Conservation (phyloP, 2,113 vertebrate species). For the Tragelaphus strepsiceros region DNA sequence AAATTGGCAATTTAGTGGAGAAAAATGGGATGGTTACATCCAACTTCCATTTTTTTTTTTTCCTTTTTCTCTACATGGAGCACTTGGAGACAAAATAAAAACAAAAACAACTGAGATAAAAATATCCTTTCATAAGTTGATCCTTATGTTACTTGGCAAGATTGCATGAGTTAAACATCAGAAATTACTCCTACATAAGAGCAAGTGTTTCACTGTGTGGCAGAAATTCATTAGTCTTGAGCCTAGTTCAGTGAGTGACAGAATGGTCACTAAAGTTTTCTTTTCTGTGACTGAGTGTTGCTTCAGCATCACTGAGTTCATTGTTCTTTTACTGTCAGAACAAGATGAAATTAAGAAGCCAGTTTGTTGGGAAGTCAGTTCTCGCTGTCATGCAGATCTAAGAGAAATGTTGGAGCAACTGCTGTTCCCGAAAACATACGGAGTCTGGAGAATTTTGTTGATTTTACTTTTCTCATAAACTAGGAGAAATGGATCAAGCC, state of each 20-base stretch:
- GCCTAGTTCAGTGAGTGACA: constrained; percentile 11
- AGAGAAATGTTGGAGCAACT: background rate
- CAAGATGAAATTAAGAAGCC: constrained; percentile 27
- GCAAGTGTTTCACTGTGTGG: constrained; percentile 31
- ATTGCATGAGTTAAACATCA: constrained; percentile 44
- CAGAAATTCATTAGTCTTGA: constrained; percentile 66
- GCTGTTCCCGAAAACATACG: background rate
- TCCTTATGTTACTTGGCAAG: constrained; percentile 14
- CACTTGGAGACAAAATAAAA: background rate
- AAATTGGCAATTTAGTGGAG: background rate
- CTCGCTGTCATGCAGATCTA: background rate
- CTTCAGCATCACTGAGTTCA: constrained; percentile 41
- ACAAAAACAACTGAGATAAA: background rate
- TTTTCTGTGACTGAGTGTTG: constrained; percentile 30
- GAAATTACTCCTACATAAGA: constrained; percentile 36
- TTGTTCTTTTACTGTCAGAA: constrained; percentile 68
- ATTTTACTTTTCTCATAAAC: constrained; percentile 1
- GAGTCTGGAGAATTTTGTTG: background rate
- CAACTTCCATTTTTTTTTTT: background rate
- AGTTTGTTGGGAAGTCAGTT: background rate
- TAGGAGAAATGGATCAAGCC: background rate
- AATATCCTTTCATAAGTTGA: background rate
- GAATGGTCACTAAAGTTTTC: constrained; percentile 48
- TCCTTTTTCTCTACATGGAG: background rate
- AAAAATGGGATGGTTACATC: background rate